Conservation (phyloP, 2,113 vertebrate species). For the Ellobius talpinus region DNA sequence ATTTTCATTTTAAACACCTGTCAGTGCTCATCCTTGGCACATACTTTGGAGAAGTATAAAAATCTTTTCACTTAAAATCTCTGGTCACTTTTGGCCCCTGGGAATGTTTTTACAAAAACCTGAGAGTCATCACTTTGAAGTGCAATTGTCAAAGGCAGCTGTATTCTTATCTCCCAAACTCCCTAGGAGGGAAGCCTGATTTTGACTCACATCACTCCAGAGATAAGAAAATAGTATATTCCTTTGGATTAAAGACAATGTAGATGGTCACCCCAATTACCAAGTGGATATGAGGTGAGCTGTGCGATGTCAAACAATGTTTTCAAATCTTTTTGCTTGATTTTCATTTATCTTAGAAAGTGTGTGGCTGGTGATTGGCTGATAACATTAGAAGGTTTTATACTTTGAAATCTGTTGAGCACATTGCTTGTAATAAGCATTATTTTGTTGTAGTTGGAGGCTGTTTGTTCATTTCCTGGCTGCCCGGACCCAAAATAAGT, state of each 20-base stretch:
- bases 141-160: background rate
- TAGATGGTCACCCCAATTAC: background rate
- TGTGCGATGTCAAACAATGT: background rate
- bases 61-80: background rate
- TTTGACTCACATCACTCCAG: background rate
- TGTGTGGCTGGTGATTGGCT: background rate
- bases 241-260: background rate
- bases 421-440: background rate
- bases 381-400: background rate
- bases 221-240: background rate
- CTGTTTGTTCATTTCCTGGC: no score
- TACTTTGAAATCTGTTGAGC: background rate
- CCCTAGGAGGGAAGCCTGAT: background rate
- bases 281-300: background rate
- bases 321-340: background rate
- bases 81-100: background rate
- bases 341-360: background rate
- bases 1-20: background rate
- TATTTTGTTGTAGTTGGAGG: no score
- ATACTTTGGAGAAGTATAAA: background rate
- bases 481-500: no score
- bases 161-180: background rate
- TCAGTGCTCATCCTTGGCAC: background rate
- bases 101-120: background rate
- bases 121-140: background rate